Base-by-base conservation (phyloP, 1,140 invertebrate genomes). In the Drosophila ohnishii region DNA sequence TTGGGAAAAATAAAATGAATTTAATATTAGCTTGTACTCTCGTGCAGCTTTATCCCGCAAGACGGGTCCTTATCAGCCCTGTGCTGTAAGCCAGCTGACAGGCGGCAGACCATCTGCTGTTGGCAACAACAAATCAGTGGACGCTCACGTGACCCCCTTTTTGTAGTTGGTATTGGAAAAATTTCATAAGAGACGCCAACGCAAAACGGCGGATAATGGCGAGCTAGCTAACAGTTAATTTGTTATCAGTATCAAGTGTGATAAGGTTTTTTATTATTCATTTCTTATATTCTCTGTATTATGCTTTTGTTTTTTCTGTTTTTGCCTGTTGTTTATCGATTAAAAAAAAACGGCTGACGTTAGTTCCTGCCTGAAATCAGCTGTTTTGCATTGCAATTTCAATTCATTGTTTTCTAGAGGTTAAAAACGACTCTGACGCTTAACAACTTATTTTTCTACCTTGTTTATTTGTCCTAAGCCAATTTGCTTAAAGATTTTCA, bases 381-480 rank as follows among this genome's bases (percentile, higher is more conserved):
- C 83, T 87, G 83, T 80, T 83, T 47, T n/a, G 75, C 32, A 28
- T 48, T 70, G 51, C 51, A 48, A 28, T 60, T 78, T 47, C 35
- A 51, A 57, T 66, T 30, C 58, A 44, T 47, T 70, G 42, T 63
- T 34, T 34, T 44, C 11, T 39, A 28, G 16, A 40, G 47, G 28
- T 65, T 62, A 39, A 50, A 57, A 30, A 37, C 19, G 30, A n/a
- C 30, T 11, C 10, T n/a, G 40, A 44, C 9, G 40, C 19, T 16
- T 16, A 11, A 51, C 35, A 37, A 58, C 51, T 45, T 65, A 44
- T 58, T 44, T 60, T 56, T 40, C 60, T 47, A 80, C 53, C 42
- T 77, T 83, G 72, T 71, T 75, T 86, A 78, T 86, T 87, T 82
- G 83, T 82, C 70, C 37, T 86, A 82, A 87, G 83, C 79, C 79